These are phyloP conservation scores for Lithophane ornitopus DNA, from an alignment of 2,888 invertebrate species.

Conservation along the genomic window DNA sequence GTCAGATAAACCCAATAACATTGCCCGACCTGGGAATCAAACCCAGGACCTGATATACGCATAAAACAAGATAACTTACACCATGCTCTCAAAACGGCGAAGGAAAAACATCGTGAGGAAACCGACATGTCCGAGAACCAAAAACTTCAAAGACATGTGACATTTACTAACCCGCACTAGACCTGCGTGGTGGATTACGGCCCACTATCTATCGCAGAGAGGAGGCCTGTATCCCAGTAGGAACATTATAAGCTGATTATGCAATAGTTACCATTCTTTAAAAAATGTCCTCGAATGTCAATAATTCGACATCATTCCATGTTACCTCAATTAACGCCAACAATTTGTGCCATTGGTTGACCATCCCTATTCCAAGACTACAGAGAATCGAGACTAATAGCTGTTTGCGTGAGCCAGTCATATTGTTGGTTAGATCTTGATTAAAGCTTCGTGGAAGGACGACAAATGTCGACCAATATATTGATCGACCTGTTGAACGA, in stretches of 20 bases:
- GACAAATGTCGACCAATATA: conserved; percentile 51
- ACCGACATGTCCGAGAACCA: no score
- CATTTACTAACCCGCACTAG: no score
- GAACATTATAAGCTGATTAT: neutral
- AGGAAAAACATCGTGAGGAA: no score
- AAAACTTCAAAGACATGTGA: no score
- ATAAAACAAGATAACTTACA: neutral
- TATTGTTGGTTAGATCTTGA: conserved; percentile 56
- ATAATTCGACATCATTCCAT: neutral
- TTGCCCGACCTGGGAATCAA: neutral
- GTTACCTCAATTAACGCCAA: neutral
- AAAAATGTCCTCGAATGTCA: neutral
- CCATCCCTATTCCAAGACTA: conserved; percentile 9
- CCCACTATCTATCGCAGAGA: no score
- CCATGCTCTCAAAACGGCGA: no score
- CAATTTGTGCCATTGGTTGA: conserved; percentile 15
- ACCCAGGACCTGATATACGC: neutral
- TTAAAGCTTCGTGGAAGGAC: conserved; percentile 29
- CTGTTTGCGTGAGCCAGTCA: conserved; percentile 40
- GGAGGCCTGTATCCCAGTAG: no score
- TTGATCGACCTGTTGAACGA: conserved; percentile 56
- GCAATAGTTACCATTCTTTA: neutral
- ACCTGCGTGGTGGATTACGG: no score
- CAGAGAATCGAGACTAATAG: conserved; percentile 33
- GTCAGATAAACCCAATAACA: neutral